A percentile compares a stretch with the other conserved stretches of the same genome.
phyloP scores from a whole-genome alignment of 2,888 invertebrate species.

The Lepidocyrtinus sp. region DNA sequence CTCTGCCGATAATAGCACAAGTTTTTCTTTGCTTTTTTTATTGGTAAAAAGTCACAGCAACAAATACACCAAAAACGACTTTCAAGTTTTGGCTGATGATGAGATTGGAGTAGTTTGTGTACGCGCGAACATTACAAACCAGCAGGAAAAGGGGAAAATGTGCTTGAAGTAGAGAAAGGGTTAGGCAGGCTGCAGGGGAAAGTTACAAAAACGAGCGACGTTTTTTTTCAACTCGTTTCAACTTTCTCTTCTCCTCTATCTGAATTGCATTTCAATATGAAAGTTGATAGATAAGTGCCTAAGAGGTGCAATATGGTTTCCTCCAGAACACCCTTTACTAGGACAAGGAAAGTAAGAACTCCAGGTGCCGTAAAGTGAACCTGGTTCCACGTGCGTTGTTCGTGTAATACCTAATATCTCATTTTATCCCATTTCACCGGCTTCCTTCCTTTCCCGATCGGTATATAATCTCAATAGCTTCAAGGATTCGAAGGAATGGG shows the following conservation, averaged over 20 bases:
- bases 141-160: slow-evolving; percentile 7
- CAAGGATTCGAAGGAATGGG: neutral
- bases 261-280: slow-evolving; percentile 7
- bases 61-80: slow-evolving; percentile 7
- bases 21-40: neutral
- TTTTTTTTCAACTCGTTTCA: slow-evolving; percentile 10
- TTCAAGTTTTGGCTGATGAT: slow-evolving; percentile 4
- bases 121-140: slow-evolving; percentile 6
- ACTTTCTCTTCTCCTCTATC: neutral
- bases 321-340: neutral
- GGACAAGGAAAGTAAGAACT: slow-evolving; percentile 17
- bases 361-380: slow-evolving; percentile 56
- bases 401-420: slow-evolving; percentile 58
- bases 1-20: slow-evolving; percentile 18
- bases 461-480: neutral
- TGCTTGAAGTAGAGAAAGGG: neutral
- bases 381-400: slow-evolving; percentile 46
- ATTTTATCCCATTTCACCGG: slow-evolving; percentile 58
- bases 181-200: neutral
- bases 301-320: slow-evolving; percentile 10
- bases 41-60: slow-evolving; percentile 11
- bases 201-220: neutral
- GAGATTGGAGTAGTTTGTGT: slow-evolving; percentile 13
- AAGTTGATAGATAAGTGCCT: slow-evolving; percentile 9
- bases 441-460: neutral